Evolutionary conservation across 2,797 vertebrate species (phyloP), one percentile per base, ranked within the genome.

Genomic region (Gastrophryne carolinensis): DNA sequence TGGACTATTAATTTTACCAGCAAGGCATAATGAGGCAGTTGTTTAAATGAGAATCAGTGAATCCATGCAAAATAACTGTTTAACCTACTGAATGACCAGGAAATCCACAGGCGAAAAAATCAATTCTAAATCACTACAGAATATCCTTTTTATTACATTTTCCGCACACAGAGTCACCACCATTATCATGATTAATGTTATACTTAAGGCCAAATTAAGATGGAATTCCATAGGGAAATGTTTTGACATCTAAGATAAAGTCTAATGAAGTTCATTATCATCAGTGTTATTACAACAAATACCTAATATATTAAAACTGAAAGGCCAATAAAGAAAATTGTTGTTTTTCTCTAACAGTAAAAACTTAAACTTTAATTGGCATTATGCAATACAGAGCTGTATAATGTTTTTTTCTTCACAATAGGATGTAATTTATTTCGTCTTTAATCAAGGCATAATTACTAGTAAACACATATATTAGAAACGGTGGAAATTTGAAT

Each of bases 221-320:
- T 74, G 58, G 52, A 78, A 80, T 65, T 79, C 80, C 81, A 65
- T 67, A 10, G 32, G 63, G 73, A 67, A 41, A 10, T 71, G 82
- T 72, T 80, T 70, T 82, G 57, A 64, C 35, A 77, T 80, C 39
- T 49, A 72, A 81, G 84, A 83, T 82, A 63, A 84, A 80, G 82
- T 24, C 71, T 83, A 84, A 83, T 81, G 53, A 66, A 66, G 81
- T 69, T 82, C 70, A 80, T 85, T 83, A 80, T 84, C 81, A 60
- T 54, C 82, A 82, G 66, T 71, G 53, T 81, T 85, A 84, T 83
- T 83, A 81, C 3, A 82, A 50, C 78, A 53, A 84, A 77, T 85
- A 75, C 41, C 61, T 79, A 85, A 72, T 80, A 80, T 85, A 72
- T 81, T 54, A 78, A 63, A 81, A 82, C 80, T 81, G 80, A 72